Evolutionary conservation across 2,113 vertebrate genomes (phyloP), one percentile per base, ranked within the genome.

Genomic region (Podarcis raffonei): DNA sequence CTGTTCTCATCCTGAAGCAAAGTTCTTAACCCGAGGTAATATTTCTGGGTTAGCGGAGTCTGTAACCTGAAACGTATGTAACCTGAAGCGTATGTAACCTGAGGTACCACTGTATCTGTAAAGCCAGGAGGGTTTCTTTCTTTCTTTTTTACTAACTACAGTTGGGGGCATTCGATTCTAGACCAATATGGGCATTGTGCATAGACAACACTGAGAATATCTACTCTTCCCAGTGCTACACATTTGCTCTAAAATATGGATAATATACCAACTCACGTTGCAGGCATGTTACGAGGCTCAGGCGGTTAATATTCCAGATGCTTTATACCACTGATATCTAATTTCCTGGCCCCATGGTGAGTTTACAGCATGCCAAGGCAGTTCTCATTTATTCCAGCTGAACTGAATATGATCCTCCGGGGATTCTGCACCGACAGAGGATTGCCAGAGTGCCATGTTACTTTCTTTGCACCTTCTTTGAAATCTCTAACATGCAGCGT

Each of bases 291-390:
- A 71, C 1, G 22, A 78, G 72, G 75, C 39, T 83, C n/a, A 86
- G 79, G 18, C 66, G 57, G 74, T 86, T 82, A 69, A 62, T 85
- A 77, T 85, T 78, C 57, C 18, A 78, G 79, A 83, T 59, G 27
- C 53, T 83, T 88, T 72, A 85, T 57, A 79, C 35, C 53, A 74
- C 16, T 37, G 48, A 83, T 42, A 89, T 84, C 87, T 84, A 89
- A 83, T 89, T 89, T 89, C 75, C 72, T 78, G 48, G 81, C 66
- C 65, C 39, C 74, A 72, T 6, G 8, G 65, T 35, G n/a, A 39
- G n/a, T 82, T 82, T 65, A 35, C 23, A 59, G 69, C 62, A 71
- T 59, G 27, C 69, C 69, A 74, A 84, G 32, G 68, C 22, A 39
- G 39, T 66, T 22, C 71, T 81, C 16, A n/a, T 81, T 81, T 77